phyloP scores from a whole-genome alignment of 2,113 vertebrate genomes.

The Sinocyclocheilus maitianheensis region DNA sequence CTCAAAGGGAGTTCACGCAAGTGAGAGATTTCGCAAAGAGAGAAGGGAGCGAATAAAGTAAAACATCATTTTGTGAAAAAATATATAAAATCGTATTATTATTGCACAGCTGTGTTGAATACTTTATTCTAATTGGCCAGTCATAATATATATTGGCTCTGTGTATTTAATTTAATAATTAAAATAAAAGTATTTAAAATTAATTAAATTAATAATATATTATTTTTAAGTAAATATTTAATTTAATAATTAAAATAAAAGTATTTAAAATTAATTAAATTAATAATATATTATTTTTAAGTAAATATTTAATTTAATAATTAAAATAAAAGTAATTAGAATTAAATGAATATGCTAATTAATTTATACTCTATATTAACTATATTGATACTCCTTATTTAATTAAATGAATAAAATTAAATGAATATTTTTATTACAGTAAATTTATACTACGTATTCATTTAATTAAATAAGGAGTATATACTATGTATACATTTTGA shows the following conservation, averaged over 20 bases:
- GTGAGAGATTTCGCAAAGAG: conserved; percentile 55
- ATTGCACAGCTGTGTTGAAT: background rate
- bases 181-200: background rate
- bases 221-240: background rate
- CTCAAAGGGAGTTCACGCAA: conserved; percentile 59
- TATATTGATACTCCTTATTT: too few relatives aligned
- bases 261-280: too few relatives aligned
- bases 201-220: background rate
- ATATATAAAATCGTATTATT: conserved; percentile 44
- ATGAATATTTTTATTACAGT: background rate
- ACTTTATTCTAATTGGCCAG: background rate
- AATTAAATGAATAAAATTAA: too few relatives aligned
- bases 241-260: background rate
- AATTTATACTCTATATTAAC: background rate
- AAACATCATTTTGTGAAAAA: conserved; percentile 13
- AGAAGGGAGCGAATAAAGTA: conserved; percentile 42
- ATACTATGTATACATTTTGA: too few relatives aligned
- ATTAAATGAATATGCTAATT: too few relatives aligned
- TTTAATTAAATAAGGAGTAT: background rate
- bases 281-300: too few relatives aligned
- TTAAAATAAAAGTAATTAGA: too few relatives aligned
- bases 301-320: too few relatives aligned
- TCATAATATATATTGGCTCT: background rate
- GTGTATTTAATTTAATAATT: background rate
- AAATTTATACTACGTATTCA: too few relatives aligned